phyloP scores from a whole-genome alignment of 2,797 vertebrate genomes.

The Neopelma chrysocephalum region DNA sequence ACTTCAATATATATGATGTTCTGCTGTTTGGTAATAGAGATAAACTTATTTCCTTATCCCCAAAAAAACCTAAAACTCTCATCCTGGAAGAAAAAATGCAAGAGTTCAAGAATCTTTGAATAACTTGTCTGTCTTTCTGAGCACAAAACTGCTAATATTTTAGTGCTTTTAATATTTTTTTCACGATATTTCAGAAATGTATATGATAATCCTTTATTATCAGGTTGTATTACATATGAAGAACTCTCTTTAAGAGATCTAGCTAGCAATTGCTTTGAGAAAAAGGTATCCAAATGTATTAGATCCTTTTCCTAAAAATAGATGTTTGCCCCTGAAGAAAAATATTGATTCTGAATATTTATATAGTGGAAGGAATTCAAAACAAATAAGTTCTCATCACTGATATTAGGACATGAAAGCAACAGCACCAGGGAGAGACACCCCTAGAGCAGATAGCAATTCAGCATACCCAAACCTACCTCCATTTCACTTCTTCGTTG shows the following conservation, averaged over 20 bases:
- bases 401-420: background rate
- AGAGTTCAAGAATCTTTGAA: background rate
- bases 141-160: background rate
- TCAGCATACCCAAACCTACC: background rate
- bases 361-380: background rate
- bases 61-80: rapidly evolving
- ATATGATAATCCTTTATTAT: background rate
- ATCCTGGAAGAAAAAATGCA: background rate
- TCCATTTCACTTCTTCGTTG: background rate
- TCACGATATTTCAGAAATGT: background rate
- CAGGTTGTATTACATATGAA: background rate
- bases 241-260: background rate
- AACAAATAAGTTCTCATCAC: background rate
- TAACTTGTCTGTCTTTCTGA: background rate
- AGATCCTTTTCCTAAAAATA: background rate
- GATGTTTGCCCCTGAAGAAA: background rate
- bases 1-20: background rate
- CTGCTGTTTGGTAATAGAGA: background rate
- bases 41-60: background rate
- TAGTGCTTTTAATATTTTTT: background rate
- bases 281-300: background rate
- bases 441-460: background rate
- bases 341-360: background rate
- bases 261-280: background rate
- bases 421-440: background rate